Evolutionary conservation across 1,140 invertebrate species (phyloP).

Genomic region (Prorops nasuta): DNA sequence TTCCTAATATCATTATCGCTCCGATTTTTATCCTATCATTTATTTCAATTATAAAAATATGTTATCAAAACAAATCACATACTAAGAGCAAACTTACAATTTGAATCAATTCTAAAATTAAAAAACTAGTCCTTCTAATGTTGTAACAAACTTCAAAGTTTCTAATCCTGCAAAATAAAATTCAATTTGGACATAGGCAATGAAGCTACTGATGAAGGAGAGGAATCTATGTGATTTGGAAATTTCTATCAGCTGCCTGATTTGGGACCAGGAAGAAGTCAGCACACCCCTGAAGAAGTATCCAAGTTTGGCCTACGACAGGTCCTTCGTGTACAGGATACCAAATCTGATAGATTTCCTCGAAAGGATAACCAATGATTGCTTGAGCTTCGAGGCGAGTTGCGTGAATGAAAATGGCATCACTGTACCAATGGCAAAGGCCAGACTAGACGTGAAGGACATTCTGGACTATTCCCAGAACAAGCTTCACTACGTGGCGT

Average conservation of each 20-base stretch:
- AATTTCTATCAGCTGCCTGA: slow-evolving; percentile 38
- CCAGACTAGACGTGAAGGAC: slow-evolving; percentile 36
- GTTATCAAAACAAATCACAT: slow-evolving; percentile 7
- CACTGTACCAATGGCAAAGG: slow-evolving; percentile 26
- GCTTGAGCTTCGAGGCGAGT: slow-evolving; percentile 34
- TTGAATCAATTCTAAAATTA: too few species aligned
- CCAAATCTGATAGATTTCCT: slow-evolving; percentile 35
- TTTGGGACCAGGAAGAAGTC: slow-evolving; percentile 33
- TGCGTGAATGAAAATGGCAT: slow-evolving; percentile 19
- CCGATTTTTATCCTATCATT: too few species aligned
- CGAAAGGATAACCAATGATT: slow-evolving; percentile 25
- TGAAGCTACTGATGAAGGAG: too few species aligned
- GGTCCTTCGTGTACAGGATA: slow-evolving; percentile 37
- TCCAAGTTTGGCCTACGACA: slow-evolving; percentile 39
- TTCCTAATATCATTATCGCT: too few species aligned
- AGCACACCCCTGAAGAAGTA: slow-evolving; percentile 30
- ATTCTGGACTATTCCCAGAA: slow-evolving; percentile 46
- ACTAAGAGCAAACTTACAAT: too few species aligned
- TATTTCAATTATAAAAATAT: neutral
- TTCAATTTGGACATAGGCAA: too few species aligned
- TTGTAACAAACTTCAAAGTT: too few species aligned
- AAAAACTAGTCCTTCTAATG: too few species aligned
- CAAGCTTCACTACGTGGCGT: slow-evolving; percentile 39
- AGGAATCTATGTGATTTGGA: too few species aligned
- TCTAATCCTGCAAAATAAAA: too few species aligned